Evolutionary conservation across 92 coral and sea anemone genomes (phyloP).

Genomic region (Desmophyllum pertusum): DNA sequence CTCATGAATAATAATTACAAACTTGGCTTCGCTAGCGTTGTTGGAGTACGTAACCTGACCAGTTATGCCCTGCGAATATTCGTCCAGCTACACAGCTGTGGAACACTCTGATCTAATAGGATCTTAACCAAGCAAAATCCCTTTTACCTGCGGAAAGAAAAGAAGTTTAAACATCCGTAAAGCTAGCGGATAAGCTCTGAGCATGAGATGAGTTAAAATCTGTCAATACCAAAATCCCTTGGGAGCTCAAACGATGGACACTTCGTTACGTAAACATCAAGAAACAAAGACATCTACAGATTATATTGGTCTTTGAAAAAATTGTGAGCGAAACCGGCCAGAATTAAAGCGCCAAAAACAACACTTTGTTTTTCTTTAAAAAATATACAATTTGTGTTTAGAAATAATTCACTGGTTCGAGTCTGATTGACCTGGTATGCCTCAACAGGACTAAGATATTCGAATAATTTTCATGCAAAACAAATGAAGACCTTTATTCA

Average conservation of each 20-base stretch:
- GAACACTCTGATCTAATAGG: not conserved
- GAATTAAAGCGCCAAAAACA: not conserved
- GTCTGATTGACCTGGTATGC: not conserved
- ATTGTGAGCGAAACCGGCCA: not conserved
- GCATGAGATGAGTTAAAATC: not conserved
- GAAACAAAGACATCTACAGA: not conserved
- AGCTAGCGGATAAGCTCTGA: not conserved
- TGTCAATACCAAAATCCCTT: constrained; percentile 13
- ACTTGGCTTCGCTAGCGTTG: not conserved
- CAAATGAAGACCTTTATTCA: not conserved
- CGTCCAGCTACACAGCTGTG: not conserved
- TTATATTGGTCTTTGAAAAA: not conserved
- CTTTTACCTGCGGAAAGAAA: not conserved
- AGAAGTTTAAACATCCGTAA: not conserved
- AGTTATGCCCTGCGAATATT: not conserved
- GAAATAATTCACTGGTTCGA: not conserved
- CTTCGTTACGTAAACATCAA: constrained; percentile 18
- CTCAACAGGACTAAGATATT: not conserved
- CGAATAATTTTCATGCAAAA: not conserved
- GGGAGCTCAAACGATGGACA: not conserved
- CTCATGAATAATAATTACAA: constrained; percentile 50
- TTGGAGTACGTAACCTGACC: constrained; percentile 17
- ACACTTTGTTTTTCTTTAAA: not conserved
- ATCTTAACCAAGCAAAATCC: not conserved
- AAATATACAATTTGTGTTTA: not conserved